Evolutionary conservation across 2,113 vertebrate genomes (phyloP), one percentile per base, ranked within the genome.

Genomic region (pig (Sus scrofa)): DNA sequence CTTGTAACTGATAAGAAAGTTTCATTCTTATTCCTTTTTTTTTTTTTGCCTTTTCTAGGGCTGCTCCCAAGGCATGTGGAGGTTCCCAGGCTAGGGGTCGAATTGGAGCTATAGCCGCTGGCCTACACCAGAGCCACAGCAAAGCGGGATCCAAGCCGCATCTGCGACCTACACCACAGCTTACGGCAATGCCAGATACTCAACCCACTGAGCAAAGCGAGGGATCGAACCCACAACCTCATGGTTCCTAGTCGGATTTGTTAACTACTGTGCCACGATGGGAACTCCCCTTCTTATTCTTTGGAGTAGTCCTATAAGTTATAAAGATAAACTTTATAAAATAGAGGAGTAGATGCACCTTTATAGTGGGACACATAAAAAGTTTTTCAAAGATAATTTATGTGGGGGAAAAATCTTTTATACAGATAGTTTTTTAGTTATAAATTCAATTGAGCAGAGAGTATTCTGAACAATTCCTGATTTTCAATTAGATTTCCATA

Each of bases 241-340:
- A n/a, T n/a, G n/a, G n/a, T n/a, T n/a, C n/a, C n/a, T n/a, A n/a
- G n/a, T n/a, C n/a, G n/a, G n/a, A n/a, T n/a, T n/a, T n/a, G n/a
- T n/a, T n/a, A n/a, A n/a, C n/a, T n/a, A n/a, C n/a, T n/a, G n/a
- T n/a, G n/a, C n/a, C n/a, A n/a, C n/a, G n/a, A n/a, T n/a, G n/a
- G n/a, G n/a, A n/a, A n/a, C n/a, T n/a, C n/a, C n/a, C 32, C 12
- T 78, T 96, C 89, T 87, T 79, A n/a, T 71, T 84, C 32, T 93
- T 79, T 81, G 30, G 20, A 30, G n/a, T 81, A 79, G 30, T 81
- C 4, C 37, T 86, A 3, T 67, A 63, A 58, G 15, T 88, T 94
- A 88, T 56, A 73, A 82, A 93, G 85, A 86, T 68, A 67, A 86
- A 93, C 24, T 95, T 56, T 34, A 24, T 82, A 50, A 54, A 86